A percentile compares a stretch with the other conserved stretches of the same genome.
These are phyloP conservation scores for Conchocele bisecta DNA, from an alignment of 2,888 invertebrate species.

Conservation along the genomic window DNA sequence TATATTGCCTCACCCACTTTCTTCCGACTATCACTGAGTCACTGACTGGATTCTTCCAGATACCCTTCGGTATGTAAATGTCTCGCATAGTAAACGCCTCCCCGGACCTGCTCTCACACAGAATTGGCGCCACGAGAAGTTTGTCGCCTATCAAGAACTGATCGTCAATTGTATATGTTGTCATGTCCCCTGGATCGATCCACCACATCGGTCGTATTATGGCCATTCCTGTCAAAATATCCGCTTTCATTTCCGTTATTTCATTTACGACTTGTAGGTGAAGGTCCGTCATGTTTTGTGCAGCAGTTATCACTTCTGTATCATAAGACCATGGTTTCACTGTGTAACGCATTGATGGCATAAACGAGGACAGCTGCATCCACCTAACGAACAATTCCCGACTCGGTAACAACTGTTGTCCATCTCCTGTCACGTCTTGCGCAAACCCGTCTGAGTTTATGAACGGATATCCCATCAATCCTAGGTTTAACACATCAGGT, in stretches of 20 bases:
- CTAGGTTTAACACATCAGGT: conserved; percentile 87
- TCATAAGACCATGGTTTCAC: conserved; percentile 94
- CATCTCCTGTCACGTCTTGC: conserved; percentile 77
- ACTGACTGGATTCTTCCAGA: conserved; percentile 90
- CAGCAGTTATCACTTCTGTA: conserved; percentile 83
- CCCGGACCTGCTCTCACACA: conserved; percentile 64
- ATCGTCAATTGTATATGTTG: conserved; percentile 64
- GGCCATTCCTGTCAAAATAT: conserved; percentile 86
- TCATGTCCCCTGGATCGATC: conserved; percentile 64
- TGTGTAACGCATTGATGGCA: conserved; percentile 95
- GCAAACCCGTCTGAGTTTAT: conserved; percentile 96
- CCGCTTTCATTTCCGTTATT: conserved; percentile 88
- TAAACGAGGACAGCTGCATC: conserved; percentile 92
- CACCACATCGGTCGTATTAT: conserved; percentile 76
- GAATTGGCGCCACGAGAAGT: conserved; percentile 74
- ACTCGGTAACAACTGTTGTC: conserved; percentile 56
- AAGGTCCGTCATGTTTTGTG: conserved; percentile 44
- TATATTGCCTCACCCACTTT: conserved; percentile 49
- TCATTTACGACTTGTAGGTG: conserved; percentile 85
- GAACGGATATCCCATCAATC: conserved; percentile 93
- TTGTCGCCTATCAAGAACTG: conserved; percentile 73
- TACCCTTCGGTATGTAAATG: conserved; percentile 74
- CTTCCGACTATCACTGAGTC: conserved; percentile 60
- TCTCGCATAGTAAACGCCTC: conserved; percentile 56
- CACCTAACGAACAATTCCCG: conserved; percentile 87